Base-by-base conservation (phyloP, 2,113 vertebrate genomes). In the Hydropotes inermis region DNA sequence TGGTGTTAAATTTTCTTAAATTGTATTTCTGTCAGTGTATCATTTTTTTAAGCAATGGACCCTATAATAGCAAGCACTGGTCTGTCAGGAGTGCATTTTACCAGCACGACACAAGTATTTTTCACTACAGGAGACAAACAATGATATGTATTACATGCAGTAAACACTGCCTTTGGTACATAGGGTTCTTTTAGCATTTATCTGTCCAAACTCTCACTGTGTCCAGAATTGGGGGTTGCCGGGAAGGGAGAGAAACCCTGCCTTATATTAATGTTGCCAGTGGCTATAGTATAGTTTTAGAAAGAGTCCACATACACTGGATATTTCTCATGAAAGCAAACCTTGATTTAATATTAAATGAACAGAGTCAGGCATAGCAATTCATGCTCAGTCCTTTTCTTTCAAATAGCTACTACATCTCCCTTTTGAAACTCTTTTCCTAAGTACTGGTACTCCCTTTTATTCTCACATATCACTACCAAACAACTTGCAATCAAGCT, bases 81-180 rank as follows among this genome's bases (percentile, higher is more conserved):
- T 98, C 98, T 99, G 99, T 99, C 99, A 99, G 98, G 98, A 98
- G 99, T 98, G 98, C 98, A 99, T 99, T 99, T 99, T 98, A 99
- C 98, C 99, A 99, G 98, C 98, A 97, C 90, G 99, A 98, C 98
- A 99, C 98, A 99, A 99, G 98, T 99, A 99, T 99, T 99, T 99
- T 99, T 99, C 99, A 99, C 99, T 98, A 99, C 98, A 97, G 98
- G 99, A 99, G 99, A 99, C 99, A 99, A 99, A 99, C 99, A 99
- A 99, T 99, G 98, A 99, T 99, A 99, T 99, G 98, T 99, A 99
- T 99, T 99, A 99, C 98, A 99, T 98, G 99, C 98, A 98, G 98
- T 98, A 99, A 99, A 99, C 98, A 99, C 98, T 98, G 98, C 98
- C 98, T 99, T 99, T 98, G 98, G 98, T 98, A 99, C 98, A 98